Evolutionary conservation across 2,113 vertebrate genomes (phyloP), one percentile per base, ranked within the genome.

Genomic region (Python bivittatus): DNA sequence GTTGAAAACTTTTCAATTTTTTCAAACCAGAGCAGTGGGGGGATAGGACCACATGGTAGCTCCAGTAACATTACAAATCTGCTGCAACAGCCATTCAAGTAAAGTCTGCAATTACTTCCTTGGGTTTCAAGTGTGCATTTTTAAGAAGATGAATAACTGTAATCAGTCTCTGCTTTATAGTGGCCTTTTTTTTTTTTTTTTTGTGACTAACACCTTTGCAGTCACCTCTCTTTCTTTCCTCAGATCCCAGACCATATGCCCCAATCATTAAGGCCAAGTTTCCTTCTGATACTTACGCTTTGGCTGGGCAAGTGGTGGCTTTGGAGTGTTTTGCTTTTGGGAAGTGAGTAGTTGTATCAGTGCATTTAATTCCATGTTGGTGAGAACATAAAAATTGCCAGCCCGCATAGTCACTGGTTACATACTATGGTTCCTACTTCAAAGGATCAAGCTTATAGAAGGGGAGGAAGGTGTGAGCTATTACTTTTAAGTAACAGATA

Each of bases 241-340:
- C 97, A 96, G 98, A 98, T 87, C 94, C 98, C 94, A 97, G 98
- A 95, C 98, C 98, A 92, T 98, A 98, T 0, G 97, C 96, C 0
- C 99, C 99, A 44, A 99, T 93, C 97, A 99, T 99, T 93, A 99
- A 99, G 95, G 99, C 99, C 95, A 98, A 97, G 44, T 99, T 99
- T 93, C 98, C 99, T 0, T 97, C 98, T 7, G 99, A 99, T 97
- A 99, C 98, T 13, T 99, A 99, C 0, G 98, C 98, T 0, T 97
- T 99, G n/a, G 95, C 98, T 0, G 99, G 99, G 92, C 98, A 99
- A 94, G 96, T 96, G 1, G 96, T 98, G 84, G 98, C 98, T 90
- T 92, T 99, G 95, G 99, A 99, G 95, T 99, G 99, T 94, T 99
- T 99, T 12, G 99, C 99, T 94, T 99, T 99, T 15, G 99, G 99